A percentile compares a stretch with the other conserved stretches of the same genome.
Conservation (phyloP, 2,888 invertebrate species). For the Catocala fraxini region DNA sequence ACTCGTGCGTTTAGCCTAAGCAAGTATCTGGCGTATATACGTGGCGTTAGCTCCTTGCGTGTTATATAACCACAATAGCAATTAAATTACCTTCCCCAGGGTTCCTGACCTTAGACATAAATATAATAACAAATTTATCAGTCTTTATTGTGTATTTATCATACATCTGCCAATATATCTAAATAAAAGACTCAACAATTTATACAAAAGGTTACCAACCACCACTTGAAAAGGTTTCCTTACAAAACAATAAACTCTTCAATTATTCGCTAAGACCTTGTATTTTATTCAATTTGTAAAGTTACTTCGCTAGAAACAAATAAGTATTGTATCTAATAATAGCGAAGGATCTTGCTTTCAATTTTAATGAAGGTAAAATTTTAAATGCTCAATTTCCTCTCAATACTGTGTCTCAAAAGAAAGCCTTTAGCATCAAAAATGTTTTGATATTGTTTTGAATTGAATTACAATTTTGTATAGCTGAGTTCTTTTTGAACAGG, state of each 20-base stretch:
- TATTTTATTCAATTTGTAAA: constrained; percentile 31
- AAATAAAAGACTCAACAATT: constrained; percentile 10
- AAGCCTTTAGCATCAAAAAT: constrained; percentile 51
- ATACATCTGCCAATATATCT: background rate
- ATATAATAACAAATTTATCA: no score
- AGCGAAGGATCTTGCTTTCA: constrained; percentile 24
- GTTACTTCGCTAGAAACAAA: constrained; percentile 40
- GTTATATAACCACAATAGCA: no score
- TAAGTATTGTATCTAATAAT: constrained; percentile 41
- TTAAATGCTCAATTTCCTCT: constrained; percentile 61
- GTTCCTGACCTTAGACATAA: no score
- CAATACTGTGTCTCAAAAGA: constrained; percentile 51
- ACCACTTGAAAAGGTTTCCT: constrained; percentile 3
- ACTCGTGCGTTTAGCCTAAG: no score
- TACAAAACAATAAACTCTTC: constrained; percentile 28
- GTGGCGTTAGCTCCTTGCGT: no score
- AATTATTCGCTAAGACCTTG: constrained; percentile 22
- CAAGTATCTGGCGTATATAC: no score
- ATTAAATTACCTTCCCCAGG: no score
- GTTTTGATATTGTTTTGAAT: constrained; percentile 54
- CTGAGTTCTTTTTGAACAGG: constrained; percentile 27
- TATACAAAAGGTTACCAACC: background rate
- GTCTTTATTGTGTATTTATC: no score
- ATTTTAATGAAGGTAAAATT: constrained; percentile 53
- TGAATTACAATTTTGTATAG: constrained; percentile 39